phyloP scores from a whole-genome alignment of 64 coral and sea anemone genomes.

The Anthopleura sola region DNA sequence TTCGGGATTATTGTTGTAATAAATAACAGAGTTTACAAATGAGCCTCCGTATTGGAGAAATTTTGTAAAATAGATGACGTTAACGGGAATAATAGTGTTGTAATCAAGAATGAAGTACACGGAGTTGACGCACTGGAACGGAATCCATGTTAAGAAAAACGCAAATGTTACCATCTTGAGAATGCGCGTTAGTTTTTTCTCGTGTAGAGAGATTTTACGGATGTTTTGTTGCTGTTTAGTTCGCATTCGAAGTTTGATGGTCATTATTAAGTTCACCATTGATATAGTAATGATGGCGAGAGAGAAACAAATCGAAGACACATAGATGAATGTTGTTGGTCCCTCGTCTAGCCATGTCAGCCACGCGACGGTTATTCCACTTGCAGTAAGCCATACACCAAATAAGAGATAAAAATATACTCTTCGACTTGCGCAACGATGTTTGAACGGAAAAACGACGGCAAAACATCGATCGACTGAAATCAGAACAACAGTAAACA shows the following conservation, averaged over 20 bases:
- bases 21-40: neutral
- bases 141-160: slow-evolving; percentile 14
- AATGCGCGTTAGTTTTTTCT: neutral
- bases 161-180: neutral
- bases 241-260: neutral
- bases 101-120: neutral
- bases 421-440: neutral
- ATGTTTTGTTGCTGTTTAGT: neutral
- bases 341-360: neutral
- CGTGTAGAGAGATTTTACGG: neutral
- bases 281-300: neutral
- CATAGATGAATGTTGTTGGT: neutral
- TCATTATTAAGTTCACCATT: neutral
- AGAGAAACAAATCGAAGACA: neutral
- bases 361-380: neutral
- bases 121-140: neutral
- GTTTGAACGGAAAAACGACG: neutral
- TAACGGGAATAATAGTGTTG: neutral
- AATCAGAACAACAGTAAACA: slow-evolving; percentile 22
- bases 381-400: neutral
- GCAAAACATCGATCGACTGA: slow-evolving; percentile 8
- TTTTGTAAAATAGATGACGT: slow-evolving; percentile 3
- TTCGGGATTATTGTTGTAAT: slow-evolving; percentile 15
- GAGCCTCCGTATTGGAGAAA: slow-evolving; percentile 30
- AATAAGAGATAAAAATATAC: neutral